Percentiles rank a stretch among this genome's conserved stretches.
phyloP scores from a whole-genome alignment of 2,888 invertebrate genomes.

The Scaptomyza caliginosa region DNA sequence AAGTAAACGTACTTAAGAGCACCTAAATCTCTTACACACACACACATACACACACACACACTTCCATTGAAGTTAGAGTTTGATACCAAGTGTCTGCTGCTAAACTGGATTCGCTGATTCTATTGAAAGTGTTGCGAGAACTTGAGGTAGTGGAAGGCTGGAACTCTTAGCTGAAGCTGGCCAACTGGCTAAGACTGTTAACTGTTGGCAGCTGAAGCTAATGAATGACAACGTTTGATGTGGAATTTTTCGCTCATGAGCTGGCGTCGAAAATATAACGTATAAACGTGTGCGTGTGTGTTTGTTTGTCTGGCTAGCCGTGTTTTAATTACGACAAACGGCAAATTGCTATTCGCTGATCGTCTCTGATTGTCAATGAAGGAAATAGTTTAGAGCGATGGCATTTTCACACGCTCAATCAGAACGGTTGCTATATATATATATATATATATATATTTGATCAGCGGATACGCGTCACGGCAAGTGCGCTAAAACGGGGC shows the following conservation, averaged over 20 bases:
- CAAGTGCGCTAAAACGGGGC: conserved; percentile 43
- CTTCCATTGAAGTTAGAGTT: conserved; percentile 8
- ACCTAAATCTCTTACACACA: conserved; percentile 12
- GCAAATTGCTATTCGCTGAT: conserved; percentile 55
- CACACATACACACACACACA: conserved; percentile 13
- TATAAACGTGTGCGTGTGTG: conserved; percentile 14
- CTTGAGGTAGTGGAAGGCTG: conserved; percentile 16
- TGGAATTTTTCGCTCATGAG: conserved; percentile 76
- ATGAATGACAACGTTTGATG: conserved; percentile 72
- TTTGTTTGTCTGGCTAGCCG: conserved; percentile 9
- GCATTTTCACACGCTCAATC: conserved; percentile 75
- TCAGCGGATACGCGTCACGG: conserved; percentile 65
- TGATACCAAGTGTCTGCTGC: conserved; percentile 23
- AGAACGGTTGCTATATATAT: conserved; percentile 25
- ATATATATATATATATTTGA: background rate
- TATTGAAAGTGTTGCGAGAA: conserved; percentile 73
- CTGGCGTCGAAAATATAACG: conserved; percentile 31
- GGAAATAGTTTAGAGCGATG: conserved; percentile 57
- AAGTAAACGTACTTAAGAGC: conserved; percentile 8
- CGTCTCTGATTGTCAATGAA: conserved; percentile 49
- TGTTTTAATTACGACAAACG: conserved; percentile 73
- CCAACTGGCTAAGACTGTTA: conserved; percentile 5
- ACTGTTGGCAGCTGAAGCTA: conserved; percentile 31
- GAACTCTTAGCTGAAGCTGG: conserved; percentile 11
- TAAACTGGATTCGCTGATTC: conserved; percentile 72